Conservation (phyloP, 2,113 vertebrate genomes). For the Spea bombifrons region DNA sequence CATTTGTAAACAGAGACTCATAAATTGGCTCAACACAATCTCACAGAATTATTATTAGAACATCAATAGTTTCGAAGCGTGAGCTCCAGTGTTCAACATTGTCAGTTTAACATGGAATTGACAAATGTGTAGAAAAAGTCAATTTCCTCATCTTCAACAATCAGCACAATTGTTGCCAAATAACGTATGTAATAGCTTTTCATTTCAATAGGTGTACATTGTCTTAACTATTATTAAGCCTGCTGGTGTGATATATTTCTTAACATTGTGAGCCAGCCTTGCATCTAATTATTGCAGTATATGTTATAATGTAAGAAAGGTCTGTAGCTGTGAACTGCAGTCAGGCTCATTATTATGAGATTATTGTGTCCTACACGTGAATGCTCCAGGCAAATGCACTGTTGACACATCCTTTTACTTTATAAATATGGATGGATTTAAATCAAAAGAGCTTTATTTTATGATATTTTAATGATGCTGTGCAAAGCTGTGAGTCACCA, state of each 20-base stretch:
- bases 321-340: conserved; percentile 1
- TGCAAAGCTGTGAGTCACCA: conserved; percentile 25
- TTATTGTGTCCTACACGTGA: conserved; percentile 7
- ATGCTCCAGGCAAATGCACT: conserved; percentile 32
- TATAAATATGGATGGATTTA: conserved; percentile 43
- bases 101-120: too few species aligned
- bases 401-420: conserved; percentile 39
- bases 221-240: not conserved
- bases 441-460: conserved; percentile 44
- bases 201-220: not conserved
- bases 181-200: not conserved
- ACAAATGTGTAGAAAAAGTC: too few species aligned
- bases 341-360: conserved; percentile 13
- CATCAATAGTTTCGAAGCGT: too few species aligned
- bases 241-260: not conserved
- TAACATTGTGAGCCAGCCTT: not conserved
- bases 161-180: not conserved
- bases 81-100: too few species aligned
- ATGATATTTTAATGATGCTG: conserved; percentile 45
- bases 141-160: not conserved
- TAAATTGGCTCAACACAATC: too few species aligned
- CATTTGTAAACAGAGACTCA: too few species aligned
- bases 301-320: conserved; percentile 2
- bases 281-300: conserved; percentile 2
- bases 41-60: too few species aligned